These are phyloP conservation scores for Momotus momota DNA, from an alignment of 2,797 vertebrate genomes.

Conservation along the genomic window DNA sequence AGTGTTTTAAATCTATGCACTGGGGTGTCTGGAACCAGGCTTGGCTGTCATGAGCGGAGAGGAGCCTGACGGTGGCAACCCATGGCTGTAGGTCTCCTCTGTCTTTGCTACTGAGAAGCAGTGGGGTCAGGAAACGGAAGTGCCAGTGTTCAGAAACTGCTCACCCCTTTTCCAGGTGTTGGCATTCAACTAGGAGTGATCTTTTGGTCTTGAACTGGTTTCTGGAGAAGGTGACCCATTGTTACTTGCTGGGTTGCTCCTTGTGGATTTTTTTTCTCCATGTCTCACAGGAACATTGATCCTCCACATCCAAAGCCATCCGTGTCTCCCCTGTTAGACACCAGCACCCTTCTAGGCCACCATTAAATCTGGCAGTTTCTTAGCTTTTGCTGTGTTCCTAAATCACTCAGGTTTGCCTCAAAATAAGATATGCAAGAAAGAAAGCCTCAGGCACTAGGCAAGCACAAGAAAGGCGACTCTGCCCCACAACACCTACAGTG, in stretches of 20 bases:
- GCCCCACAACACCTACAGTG: background rate
- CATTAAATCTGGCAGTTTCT: background rate
- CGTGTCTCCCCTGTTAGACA: background rate
- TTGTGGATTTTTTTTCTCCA: background rate
- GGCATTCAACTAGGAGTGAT: background rate
- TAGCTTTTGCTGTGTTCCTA: background rate
- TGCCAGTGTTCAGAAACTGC: background rate
- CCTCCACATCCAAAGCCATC: background rate
- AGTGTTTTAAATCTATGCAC: background rate
- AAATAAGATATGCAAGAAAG: background rate
- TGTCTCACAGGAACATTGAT: background rate
- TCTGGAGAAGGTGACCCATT: background rate
- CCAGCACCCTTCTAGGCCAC: background rate
- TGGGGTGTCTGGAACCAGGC: background rate
- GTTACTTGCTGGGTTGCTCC: background rate
- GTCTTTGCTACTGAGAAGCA: background rate
- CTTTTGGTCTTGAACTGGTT: background rate
- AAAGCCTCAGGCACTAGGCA: background rate
- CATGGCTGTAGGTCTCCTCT: background rate
- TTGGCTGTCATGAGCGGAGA: background rate
- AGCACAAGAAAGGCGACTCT: background rate
- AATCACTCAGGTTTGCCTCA: background rate
- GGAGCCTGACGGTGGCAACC: background rate
- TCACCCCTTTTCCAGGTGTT: rapidly evolving
- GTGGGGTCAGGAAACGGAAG: background rate